A percentile compares a stretch with the other conserved stretches of the same genome.
These are phyloP conservation scores for Erithacus rubecula DNA, from an alignment of 2,797 vertebrate species.

Conservation along the genomic window DNA sequence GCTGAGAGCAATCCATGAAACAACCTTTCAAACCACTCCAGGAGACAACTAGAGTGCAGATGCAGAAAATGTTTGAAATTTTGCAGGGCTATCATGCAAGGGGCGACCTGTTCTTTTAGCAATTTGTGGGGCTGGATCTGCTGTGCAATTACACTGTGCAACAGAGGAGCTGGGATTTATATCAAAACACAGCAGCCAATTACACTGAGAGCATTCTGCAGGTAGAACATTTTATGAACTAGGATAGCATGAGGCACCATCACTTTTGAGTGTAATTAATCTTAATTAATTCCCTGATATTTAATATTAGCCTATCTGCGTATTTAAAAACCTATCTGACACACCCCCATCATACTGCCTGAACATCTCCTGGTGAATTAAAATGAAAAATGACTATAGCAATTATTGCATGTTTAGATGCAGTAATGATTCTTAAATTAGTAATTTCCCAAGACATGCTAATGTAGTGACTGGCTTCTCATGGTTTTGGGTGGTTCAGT, in stretches of 20 bases:
- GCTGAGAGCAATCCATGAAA: slow-evolving; percentile 2
- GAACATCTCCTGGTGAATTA: slow-evolving; percentile 45
- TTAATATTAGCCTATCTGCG: slow-evolving; percentile 51
- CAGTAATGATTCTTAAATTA: slow-evolving; percentile 35
- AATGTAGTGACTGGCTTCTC: background rate
- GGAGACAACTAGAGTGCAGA: background rate
- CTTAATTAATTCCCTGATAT: slow-evolving; percentile 58
- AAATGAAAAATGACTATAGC: slow-evolving; percentile 47
- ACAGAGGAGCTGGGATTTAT: background rate
- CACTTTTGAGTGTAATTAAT: slow-evolving; percentile 39
- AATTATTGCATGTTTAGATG: slow-evolving; percentile 55
- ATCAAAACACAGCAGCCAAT: background rate
- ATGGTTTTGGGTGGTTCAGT: slow-evolving; percentile 1
- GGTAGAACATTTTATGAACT: slow-evolving; percentile 35
- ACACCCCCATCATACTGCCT: slow-evolving; percentile 45
- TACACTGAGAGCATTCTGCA: slow-evolving; percentile 9
- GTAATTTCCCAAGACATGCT: background rate
- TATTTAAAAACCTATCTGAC: slow-evolving; percentile 51
- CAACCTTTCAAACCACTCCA: background rate
- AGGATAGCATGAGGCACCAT: background rate
- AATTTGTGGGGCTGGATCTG: background rate
- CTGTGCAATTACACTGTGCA: background rate
- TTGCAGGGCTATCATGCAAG: background rate
- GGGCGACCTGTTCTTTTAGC: background rate
- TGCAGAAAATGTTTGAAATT: background rate